Evolutionary conservation across 2,888 invertebrate species (phyloP).

Genomic region (Eilema caniola): DNA sequence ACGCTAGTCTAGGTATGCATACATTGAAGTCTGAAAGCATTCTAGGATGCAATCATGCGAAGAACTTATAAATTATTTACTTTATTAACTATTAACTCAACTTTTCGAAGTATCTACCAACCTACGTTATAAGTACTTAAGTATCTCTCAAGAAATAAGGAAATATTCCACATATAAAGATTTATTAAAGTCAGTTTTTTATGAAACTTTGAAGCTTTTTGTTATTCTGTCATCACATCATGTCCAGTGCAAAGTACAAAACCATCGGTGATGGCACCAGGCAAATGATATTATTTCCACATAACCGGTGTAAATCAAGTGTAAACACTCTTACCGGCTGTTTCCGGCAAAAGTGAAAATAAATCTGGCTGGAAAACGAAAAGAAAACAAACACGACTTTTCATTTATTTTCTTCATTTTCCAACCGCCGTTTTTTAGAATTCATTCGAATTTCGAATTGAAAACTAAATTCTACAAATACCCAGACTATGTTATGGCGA

Average conservation of each 20-base stretch:
- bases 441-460: background rate
- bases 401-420: background rate
- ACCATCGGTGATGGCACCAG: too few relatives aligned
- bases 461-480: conserved; percentile 9
- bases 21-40: background rate
- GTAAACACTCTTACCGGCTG: background rate
- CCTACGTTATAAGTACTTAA: too few relatives aligned
- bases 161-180: too few relatives aligned
- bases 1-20: background rate
- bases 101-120: too few relatives aligned
- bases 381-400: background rate
- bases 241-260: too few relatives aligned
- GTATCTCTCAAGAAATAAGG: too few relatives aligned
- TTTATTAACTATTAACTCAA: too few relatives aligned
- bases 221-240: too few relatives aligned
- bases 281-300: too few relatives aligned
- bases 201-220: too few relatives aligned
- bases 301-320: too few relatives aligned
- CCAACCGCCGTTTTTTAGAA: background rate
- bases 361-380: background rate
- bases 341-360: background rate
- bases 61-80: background rate
- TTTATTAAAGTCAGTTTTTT: too few relatives aligned
- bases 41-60: background rate
- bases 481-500: conserved; percentile 11